Evolutionary conservation across 2,888 invertebrate species (phyloP), one percentile per base, ranked within the genome.

Genomic region (Altica lythri): DNA sequence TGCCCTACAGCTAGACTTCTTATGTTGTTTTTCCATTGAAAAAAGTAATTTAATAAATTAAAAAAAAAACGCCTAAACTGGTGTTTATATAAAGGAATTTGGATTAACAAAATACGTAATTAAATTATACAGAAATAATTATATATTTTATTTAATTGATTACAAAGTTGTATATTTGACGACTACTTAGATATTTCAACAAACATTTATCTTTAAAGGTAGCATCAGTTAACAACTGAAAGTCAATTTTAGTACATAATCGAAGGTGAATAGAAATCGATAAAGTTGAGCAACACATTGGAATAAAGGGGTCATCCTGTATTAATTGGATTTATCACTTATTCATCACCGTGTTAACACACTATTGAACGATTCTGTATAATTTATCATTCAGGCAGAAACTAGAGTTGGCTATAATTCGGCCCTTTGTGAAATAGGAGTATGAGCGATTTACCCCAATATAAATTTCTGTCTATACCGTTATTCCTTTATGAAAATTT

Each of bases 251-350:
- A 22, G 22, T 40, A 22, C 9, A 40, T 22, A 10, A 5, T 14
- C 25, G 22, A 22, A 40, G 40, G 22, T 38, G 19, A 38, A 38
- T 40, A 40, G 22, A 30, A 48, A 30, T 48, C 48, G 40, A 51
- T 43, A 27, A 35, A 38, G 45, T 38, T 4, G 44, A 51, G 51
- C 45, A 37, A 40, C 40, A 40, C 40, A 40, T 40, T 40, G 40
- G 40, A 40, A 40, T 40, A 44, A 51, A 48, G 19, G 48, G 45
- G 51, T 51, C 37, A 51, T 51, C 43, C 51, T 37, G 29, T 51
- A 51, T 51, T 51, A 51, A 51, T 51, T 45, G 51, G 37, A 51
- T 37, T 32, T 44, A 44, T 51, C 35, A 51, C 43, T 51, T 44
- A 51, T 51, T 51, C 51, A 51, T 51, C 51, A 43, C 35, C 12